Evolutionary conservation across 2,888 invertebrate species (phyloP), one percentile per base, ranked within the genome.

Genomic region (Coelopa pilipes): DNA sequence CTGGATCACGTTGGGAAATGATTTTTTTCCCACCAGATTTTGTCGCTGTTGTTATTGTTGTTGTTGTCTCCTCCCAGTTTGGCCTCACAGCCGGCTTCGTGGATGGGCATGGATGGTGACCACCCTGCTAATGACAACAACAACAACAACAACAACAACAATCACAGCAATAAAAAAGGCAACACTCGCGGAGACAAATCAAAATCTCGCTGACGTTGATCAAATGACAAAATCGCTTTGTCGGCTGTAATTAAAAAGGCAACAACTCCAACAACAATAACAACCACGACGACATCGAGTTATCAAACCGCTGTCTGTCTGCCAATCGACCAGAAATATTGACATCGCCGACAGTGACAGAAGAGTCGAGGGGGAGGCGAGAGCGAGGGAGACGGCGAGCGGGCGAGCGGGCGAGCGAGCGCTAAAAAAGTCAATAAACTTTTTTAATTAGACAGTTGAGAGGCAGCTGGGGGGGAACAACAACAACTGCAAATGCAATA

Each of bases 401-500:
- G 34, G 7, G 34, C 34, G 34, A 34, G 34, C 34, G 34, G 4
- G 34, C 7, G 34, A 34, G 34, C 34, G 34, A 34, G 34, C 34
- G 34, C 34, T 34, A 34, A 65, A 47, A 69, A 70, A 59, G 69
- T 70, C 59, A 60, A 70, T 59, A 59, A 70, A 70, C 70, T 70
- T 70, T 70, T 69, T 70, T 70, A 70, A 70, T 70, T 70, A 70
- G 70, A 70, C 70, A 70, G 60, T 47, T 60, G 21, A 70, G n/a
- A 11, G 3, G 59, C 24, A 17, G 59, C 49, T 19, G 13, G 17
- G 65, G 5, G 46, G n/a, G 21, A 57, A 55, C 67, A 49, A 65
- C 49, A 47, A 34, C 7, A 65, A 47, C 65, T 24, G 11, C 17
- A 67, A 50, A 15, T 34, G 55, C 34, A 34, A 17, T 34, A 17